These are phyloP conservation scores for Blera fallax DNA, from an alignment of 2,888 invertebrate genomes.

Conservation along the genomic window DNA sequence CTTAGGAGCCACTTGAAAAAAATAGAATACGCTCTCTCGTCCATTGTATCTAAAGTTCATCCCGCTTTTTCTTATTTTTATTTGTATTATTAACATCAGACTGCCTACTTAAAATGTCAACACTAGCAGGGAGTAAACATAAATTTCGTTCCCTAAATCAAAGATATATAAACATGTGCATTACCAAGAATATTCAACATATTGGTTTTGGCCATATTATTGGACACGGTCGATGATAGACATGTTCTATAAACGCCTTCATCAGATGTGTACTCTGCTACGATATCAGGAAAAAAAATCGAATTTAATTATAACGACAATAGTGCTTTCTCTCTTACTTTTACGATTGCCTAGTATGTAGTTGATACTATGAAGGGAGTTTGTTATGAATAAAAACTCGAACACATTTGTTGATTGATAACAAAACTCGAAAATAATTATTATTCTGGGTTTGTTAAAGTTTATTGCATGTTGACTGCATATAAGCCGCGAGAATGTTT, in stretches of 20 bases:
- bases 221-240: constrained; percentile 49
- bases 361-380: background rate
- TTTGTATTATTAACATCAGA: background rate
- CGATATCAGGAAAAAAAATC: background rate
- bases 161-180: constrained; percentile 9
- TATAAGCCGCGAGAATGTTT: background rate
- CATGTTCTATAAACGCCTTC: constrained; percentile 18
- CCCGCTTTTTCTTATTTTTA: background rate
- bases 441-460: constrained; percentile 9
- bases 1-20: too few species aligned
- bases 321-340: background rate
- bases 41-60: too few species aligned
- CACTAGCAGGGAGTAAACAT: constrained; percentile 21
- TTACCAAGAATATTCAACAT: constrained; percentile 14
- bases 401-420: background rate
- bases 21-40: too few species aligned
- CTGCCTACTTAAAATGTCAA: constrained; percentile 27
- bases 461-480: background rate
- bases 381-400: background rate
- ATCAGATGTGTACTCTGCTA: background rate
- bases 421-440: background rate
- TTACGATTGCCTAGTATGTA: background rate
- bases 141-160: background rate
- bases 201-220: constrained; percentile 27
- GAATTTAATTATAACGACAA: constrained; percentile 1